Conservation (phyloP, 2,113 vertebrate species). For the Pseudonaja textilis region DNA sequence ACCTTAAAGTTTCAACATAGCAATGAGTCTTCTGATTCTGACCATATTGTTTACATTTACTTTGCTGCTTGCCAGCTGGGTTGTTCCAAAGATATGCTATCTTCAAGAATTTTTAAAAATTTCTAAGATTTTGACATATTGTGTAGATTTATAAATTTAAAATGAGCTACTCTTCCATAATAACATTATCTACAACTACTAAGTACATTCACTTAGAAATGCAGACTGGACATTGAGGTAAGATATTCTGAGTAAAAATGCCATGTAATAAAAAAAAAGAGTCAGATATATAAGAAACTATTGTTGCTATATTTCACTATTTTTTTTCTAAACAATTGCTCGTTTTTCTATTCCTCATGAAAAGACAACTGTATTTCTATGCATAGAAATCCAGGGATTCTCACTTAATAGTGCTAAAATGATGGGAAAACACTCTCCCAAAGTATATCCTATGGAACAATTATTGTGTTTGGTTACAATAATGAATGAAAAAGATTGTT, state of each 20-base stretch:
- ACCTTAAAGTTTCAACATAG: constrained; percentile 24
- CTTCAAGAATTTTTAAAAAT: not conserved
- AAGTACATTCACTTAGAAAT: not conserved
- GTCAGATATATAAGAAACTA: not conserved
- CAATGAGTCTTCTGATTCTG: not conserved
- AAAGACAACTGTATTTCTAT: not conserved
- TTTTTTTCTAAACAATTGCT: not conserved
- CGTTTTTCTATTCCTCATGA: not conserved
- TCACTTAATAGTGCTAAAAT: not conserved
- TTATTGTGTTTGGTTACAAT: not conserved
- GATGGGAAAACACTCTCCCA: not conserved
- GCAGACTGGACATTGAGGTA: not conserved
- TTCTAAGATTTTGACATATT: not conserved
- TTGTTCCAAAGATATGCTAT: not conserved
- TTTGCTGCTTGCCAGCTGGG: constrained; percentile 14
- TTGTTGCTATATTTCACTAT: not conserved
- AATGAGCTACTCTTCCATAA: not conserved
- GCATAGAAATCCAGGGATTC: not conserved
- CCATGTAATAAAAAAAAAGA: not conserved
- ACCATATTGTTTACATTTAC: not conserved
- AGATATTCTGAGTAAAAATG: not conserved
- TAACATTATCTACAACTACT: not conserved
- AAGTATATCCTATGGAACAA: not conserved
- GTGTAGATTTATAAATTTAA: not conserved
- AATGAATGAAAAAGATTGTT: not conserved